Evolutionary conservation across 2,888 invertebrate species (phyloP).

Genomic region (Nyleta sp.): DNA sequence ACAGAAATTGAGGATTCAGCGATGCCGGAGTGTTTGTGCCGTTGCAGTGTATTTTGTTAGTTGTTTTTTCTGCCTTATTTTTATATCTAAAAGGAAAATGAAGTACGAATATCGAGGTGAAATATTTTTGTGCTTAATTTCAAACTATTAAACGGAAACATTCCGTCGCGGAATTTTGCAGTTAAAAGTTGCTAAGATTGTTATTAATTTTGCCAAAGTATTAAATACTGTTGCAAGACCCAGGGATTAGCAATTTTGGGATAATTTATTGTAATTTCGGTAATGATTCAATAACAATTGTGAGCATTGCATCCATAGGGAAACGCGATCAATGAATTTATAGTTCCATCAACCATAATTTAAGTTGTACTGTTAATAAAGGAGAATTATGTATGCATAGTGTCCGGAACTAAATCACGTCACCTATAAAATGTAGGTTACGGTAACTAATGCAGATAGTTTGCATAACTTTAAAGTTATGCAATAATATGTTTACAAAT

Average conservation of each 20-base stretch:
- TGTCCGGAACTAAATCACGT: conserved; percentile 54
- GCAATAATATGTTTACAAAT: conserved; percentile 53
- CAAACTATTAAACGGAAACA: conserved; percentile 2
- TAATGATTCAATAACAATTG: conserved; percentile 51
- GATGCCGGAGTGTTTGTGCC: not conserved
- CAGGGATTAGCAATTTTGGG: conserved; percentile 8
- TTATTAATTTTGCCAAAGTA: conserved; percentile 11
- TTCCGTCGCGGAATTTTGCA: no score
- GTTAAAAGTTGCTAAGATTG: not conserved
- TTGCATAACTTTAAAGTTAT: conserved; percentile 51
- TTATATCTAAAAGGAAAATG: not conserved
- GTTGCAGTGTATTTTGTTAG: conserved; percentile 14
- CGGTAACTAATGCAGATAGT: conserved; percentile 60
- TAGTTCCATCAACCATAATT: conserved; percentile 61
- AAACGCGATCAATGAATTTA: conserved; percentile 58
- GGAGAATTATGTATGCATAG: conserved; percentile 61
- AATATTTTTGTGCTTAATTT: conserved; percentile 5
- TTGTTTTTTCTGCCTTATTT: conserved; percentile 14
- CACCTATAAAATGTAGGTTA: conserved; percentile 63
- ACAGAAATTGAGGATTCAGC: conserved; percentile 44
- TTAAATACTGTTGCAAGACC: not conserved
- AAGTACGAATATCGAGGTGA: conserved; percentile 2
- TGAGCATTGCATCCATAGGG: conserved; percentile 22
- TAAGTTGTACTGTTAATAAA: conserved; percentile 61
- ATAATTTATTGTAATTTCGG: conserved; percentile 21